Conservation (phyloP, 2,113 vertebrate species). For the Tachysurus vachellii region DNA sequence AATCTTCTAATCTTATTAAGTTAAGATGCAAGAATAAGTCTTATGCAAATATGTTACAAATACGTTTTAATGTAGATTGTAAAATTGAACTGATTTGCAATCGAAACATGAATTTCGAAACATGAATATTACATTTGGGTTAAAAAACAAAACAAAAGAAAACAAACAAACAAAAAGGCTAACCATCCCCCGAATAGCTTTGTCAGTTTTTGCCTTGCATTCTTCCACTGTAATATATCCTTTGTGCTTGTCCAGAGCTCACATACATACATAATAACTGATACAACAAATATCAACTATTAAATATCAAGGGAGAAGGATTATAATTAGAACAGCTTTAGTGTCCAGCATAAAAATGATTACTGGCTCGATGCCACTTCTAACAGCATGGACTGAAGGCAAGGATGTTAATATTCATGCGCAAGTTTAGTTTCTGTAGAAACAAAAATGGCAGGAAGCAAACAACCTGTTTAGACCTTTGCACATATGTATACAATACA, state of each 20-base stretch:
- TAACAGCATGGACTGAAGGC: not conserved
- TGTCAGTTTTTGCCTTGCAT: not conserved
- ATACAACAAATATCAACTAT: not conserved
- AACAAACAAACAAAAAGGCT: too few species aligned
- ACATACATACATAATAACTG: not conserved
- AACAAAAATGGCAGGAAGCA: not conserved
- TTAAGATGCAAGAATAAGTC: too few species aligned
- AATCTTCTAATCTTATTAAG: not conserved
- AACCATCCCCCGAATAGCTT: not conserved
- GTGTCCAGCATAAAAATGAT: not conserved
- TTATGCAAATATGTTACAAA: not conserved
- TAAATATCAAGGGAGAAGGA: not conserved
- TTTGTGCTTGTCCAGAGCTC: not conserved
- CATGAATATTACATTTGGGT: not conserved
- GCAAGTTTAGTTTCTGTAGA: not conserved
- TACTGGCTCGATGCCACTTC: not conserved
- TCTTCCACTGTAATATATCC: not conserved
- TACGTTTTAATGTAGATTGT: too few species aligned
- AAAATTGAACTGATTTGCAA: too few species aligned
- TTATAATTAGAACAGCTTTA: not conserved
- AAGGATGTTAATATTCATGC: not conserved
- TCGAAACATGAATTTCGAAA: not conserved
- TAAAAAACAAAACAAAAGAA: not conserved
- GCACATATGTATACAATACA: not conserved
- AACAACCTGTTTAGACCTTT: not conserved